These are phyloP conservation scores for Bungarus multicinctus DNA, from an alignment of 2,113 vertebrate genomes.

Conservation along the genomic window DNA sequence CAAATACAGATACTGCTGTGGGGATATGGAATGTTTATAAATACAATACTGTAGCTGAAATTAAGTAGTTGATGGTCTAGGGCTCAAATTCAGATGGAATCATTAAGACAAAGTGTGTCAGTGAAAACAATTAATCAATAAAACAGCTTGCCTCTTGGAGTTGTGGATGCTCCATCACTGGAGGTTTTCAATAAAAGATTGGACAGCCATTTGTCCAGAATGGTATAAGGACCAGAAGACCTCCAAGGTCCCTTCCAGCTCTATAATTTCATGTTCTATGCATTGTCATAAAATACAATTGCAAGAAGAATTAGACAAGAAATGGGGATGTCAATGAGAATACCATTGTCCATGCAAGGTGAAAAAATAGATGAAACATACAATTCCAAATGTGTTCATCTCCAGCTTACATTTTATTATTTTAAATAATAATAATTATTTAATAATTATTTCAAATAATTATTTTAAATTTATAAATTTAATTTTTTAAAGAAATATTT, in stretches of 20 bases:
- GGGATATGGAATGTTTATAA: background rate
- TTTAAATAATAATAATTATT: too few species aligned
- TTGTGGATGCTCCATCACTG: background rate
- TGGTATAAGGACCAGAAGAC: background rate
- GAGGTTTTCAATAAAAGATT: background rate
- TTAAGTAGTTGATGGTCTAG: background rate
- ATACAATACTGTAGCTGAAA: background rate
- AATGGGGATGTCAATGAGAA: background rate
- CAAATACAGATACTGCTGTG: too few species aligned
- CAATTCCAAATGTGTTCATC: background rate
- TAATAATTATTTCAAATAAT: too few species aligned
- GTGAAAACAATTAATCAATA: background rate
- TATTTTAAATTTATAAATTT: background rate
- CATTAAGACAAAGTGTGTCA: background rate
- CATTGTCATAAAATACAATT: background rate
- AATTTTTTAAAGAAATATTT: background rate
- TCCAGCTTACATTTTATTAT: too few species aligned
- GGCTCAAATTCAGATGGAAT: background rate
- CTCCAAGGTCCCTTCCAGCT: background rate
- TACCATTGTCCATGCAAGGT: background rate
- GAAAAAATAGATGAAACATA: background rate
- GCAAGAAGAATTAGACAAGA: background rate
- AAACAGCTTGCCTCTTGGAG: background rate
- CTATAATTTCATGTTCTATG: background rate
- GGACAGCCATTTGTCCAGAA: background rate